Evolutionary conservation across 37 sponge, comb jelly and placozoan genomes (phyloP).

Genomic region (Haliclona indistincta): DNA sequence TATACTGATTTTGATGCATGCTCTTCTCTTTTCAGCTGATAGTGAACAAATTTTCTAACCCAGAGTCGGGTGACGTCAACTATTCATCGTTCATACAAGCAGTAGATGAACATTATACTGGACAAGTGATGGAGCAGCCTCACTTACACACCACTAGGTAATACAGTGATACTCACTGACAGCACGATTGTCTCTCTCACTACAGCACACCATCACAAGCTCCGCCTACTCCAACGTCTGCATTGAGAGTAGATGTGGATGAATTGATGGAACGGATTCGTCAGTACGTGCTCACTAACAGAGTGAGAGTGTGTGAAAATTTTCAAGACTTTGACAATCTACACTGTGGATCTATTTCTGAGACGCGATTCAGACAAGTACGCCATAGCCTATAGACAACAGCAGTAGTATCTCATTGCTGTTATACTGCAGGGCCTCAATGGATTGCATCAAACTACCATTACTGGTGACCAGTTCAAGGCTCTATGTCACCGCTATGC

Average conservation of each 20-base stretch:
- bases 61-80: constrained; percentile 77
- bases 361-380: constrained; percentile 78
- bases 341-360: constrained; percentile 75
- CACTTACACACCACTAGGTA: no score
- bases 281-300: constrained; percentile 55
- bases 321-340: constrained; percentile 92
- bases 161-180: no score
- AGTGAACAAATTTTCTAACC: constrained; percentile 72
- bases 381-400: background rate
- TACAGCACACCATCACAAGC: constrained; percentile 14
- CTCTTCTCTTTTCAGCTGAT: constrained; percentile 59
- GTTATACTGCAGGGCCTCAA: background rate
- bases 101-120: constrained; percentile 77
- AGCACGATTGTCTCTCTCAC: background rate
- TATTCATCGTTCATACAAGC: constrained; percentile 89
- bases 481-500: constrained; percentile 61
- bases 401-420: background rate
- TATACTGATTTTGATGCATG: no score
- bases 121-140: constrained; percentile 44
- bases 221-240: constrained; percentile 8
- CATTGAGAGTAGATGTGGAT: constrained; percentile 35
- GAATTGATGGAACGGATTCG: constrained; percentile 57
- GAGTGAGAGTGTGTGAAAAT: constrained; percentile 75
- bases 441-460: constrained; percentile 23
- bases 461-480: constrained; percentile 61